Evolutionary conservation across 2,888 invertebrate genomes (phyloP), one percentile per base, ranked within the genome.

Genomic region (Xylophagus ater): DNA sequence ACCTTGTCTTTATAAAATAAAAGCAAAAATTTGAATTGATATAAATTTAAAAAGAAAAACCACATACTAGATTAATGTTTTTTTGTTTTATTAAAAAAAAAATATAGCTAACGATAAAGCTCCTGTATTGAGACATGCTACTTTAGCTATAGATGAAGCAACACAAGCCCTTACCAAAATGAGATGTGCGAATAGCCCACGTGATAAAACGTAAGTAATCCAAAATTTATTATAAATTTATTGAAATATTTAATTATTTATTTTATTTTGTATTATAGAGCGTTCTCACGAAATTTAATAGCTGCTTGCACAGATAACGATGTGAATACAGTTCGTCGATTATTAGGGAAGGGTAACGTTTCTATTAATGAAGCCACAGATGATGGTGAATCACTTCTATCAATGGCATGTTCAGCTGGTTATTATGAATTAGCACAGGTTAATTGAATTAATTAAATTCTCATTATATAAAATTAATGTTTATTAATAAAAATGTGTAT

Each of bases 351-450:
- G 67, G 93, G 93, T 35, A 65, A 64, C 41, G 77, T 89, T 42
- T 88, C 86, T 56, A 87, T 93, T 45, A 88, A 92, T 72, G 94
- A 94, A 71, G 90, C 93, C 48, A 92, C 90, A 44, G 94, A 96
- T 67, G 94, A 96, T 66, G 96, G 94, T 50, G 96, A 97, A 68
- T 92, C 92, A 57, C 71, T 97, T 47, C 73, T 97, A 47, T 93
- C 93, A 39, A 78, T 96, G 55, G 96, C 96, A 45, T 96, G 96
- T 67, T 92, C 93, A 46, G 93, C 94, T 46, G 96, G 96, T 34
- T 94, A 94, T 70, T 94, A 87, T 70, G 94, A 96, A 68, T 75
- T 96, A 51, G 94, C 93, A 52, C 92, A 94, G 76, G 92, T 85
- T 67, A 51, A 55, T 35, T 20, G 13, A 26, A 18, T 28, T 25